A percentile compares a stretch with the other conserved stretches of the same genome.
Conservation (phyloP, 2,797 vertebrate species). For the Mus minutoides region DNA sequence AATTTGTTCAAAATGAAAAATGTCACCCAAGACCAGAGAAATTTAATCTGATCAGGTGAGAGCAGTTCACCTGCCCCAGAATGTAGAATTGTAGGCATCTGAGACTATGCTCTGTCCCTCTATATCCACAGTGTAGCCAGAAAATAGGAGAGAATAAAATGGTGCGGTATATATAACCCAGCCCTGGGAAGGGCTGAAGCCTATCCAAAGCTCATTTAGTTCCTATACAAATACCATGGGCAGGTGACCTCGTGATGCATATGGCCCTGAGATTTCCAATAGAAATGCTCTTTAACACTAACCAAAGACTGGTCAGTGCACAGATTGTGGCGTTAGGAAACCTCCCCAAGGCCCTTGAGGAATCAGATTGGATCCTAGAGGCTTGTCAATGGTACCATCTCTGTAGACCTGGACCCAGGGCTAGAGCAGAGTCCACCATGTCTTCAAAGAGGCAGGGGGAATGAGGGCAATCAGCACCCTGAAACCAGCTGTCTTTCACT, state of each 20-base stretch:
- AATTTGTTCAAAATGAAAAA: slow-evolving; percentile 47
- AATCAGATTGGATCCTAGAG: not conserved
- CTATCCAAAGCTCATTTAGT: not conserved
- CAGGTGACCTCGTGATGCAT: not conserved
- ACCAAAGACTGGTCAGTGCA: not conserved
- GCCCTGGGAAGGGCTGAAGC: not conserved
- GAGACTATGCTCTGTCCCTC: not conserved
- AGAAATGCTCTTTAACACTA: not conserved
- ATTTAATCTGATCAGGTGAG: not conserved
- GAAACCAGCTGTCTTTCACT: not conserved
- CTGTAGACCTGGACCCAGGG: not conserved
- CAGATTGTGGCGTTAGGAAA: not conserved
- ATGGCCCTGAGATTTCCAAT: not conserved
- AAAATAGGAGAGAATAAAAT: not conserved
- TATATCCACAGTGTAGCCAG: accelerated
- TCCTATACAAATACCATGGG: slow-evolving; percentile 37
- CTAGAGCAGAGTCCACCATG: not conserved
- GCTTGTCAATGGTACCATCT: accelerated
- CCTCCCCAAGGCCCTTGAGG: accelerated
- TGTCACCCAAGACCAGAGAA: not conserved
- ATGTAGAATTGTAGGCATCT: not conserved
- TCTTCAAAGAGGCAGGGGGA: not conserved
- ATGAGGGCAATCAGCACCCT: not conserved
- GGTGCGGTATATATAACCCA: not conserved
- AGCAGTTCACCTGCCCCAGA: not conserved